These are phyloP conservation scores for Nannoperca australis DNA, from an alignment of 2,797 vertebrate genomes.

Conservation along the genomic window DNA sequence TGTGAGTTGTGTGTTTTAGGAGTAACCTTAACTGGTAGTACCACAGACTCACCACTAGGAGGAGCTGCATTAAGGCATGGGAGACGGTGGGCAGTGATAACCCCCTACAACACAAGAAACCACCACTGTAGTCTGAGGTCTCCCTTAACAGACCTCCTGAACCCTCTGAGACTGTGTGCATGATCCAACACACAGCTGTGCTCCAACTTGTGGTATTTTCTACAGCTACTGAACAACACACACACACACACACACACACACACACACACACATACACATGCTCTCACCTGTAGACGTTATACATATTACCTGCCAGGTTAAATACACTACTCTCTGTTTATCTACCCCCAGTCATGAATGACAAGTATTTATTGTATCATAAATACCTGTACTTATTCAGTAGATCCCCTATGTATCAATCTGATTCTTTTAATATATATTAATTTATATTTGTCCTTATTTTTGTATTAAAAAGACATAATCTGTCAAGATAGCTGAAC, in stretches of 20 bases:
- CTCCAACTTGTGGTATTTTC: slow-evolving; percentile 68
- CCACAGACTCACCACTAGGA: slow-evolving; percentile 76
- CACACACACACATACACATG: slow-evolving; percentile 45
- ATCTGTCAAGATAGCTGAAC: slow-evolving; percentile 93
- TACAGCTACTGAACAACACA: slow-evolving; percentile 77
- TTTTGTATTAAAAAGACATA: slow-evolving; percentile 94
- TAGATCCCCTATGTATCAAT: slow-evolving; percentile 93
- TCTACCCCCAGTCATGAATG: slow-evolving; percentile 83
- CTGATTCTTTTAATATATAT: slow-evolving; percentile 99
- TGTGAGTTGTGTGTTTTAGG: slow-evolving; percentile 74
- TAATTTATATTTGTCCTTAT: slow-evolving; percentile 99
- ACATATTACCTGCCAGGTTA: slow-evolving; percentile 66
- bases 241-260: slow-evolving; percentile 52
- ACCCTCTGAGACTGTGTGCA: slow-evolving; percentile 74
- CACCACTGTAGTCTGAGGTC: slow-evolving; percentile 63
- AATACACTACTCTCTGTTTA: slow-evolving; percentile 69
- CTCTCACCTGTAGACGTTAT: slow-evolving; percentile 66
- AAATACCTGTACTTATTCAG: slow-evolving; percentile 96
- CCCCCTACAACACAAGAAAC: slow-evolving; percentile 51
- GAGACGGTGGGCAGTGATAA: slow-evolving; percentile 54
- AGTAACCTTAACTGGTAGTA: slow-evolving; percentile 78
- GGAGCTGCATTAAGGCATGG: slow-evolving; percentile 68
- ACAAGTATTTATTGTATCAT: slow-evolving; percentile 99
- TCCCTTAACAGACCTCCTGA: slow-evolving; percentile 63
- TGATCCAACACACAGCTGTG: slow-evolving; percentile 65